A percentile compares a stretch with the other conserved stretches of the same genome.
These are phyloP conservation scores for Takifugu ocellatus DNA, from an alignment of 2,797 vertebrate species.

Conservation along the genomic window DNA sequence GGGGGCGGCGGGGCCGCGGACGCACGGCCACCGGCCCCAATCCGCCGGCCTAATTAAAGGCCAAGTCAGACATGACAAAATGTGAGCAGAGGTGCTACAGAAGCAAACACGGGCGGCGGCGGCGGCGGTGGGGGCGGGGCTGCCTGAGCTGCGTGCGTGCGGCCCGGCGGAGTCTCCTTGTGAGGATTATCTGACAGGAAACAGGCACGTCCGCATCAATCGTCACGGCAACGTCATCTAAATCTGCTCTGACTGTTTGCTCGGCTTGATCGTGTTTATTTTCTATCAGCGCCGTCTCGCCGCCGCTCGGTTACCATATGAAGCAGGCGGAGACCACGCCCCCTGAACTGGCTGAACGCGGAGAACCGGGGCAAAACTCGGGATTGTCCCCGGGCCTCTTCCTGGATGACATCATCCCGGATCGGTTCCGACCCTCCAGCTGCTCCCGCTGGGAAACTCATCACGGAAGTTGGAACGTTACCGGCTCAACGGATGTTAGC, in stretches of 20 bases:
- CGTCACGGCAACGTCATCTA: slow-evolving; percentile 59
- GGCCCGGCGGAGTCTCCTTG: slow-evolving; percentile 53
- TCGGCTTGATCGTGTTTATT: slow-evolving; percentile 59
- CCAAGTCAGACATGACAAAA: slow-evolving; percentile 65
- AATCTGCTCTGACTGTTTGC: slow-evolving; percentile 59
- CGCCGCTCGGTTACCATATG: background rate
- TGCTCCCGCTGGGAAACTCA: too few species aligned
- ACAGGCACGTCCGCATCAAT: slow-evolving; percentile 51
- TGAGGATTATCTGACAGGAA: slow-evolving; percentile 62
- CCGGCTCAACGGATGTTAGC: background rate
- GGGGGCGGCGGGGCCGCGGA: slow-evolving; percentile 44
- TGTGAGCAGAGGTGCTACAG: slow-evolving; percentile 49
- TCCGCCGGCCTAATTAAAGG: slow-evolving; percentile 67
- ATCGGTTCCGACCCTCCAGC: too few species aligned
- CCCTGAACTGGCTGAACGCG: background rate
- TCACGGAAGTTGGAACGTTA: too few species aligned
- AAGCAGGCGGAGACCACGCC: background rate
- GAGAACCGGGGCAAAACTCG: slow-evolving; percentile 44
- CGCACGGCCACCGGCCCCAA: slow-evolving; percentile 48
- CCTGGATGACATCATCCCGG: too few species aligned
- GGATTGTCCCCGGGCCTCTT: too few species aligned
- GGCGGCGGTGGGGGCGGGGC: background rate
- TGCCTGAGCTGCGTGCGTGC: slow-evolving; percentile 35
- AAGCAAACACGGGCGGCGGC: slow-evolving; percentile 48
- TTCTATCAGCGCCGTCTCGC: slow-evolving; percentile 3